These are phyloP conservation scores for Drosophila mulleri DNA, from an alignment of 2,888 invertebrate genomes.

Conservation along the genomic window DNA sequence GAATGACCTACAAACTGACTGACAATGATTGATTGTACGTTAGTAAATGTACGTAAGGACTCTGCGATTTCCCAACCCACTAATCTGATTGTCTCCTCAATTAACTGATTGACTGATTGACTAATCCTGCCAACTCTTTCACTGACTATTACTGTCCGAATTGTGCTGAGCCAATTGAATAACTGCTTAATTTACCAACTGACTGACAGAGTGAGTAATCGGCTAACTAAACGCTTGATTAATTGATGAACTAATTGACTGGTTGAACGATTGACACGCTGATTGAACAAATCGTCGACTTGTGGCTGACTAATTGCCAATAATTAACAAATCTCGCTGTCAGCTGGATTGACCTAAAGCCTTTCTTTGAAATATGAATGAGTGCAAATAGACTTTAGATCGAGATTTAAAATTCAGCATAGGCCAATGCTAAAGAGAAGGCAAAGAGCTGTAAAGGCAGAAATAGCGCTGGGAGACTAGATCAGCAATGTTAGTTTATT, in stretches of 20 bases:
- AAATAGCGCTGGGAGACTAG: too few species aligned
- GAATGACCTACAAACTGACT: background rate
- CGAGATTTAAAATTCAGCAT: too few species aligned
- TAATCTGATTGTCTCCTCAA: background rate
- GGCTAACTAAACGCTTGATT: background rate
- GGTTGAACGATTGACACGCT: background rate
- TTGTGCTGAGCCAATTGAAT: background rate
- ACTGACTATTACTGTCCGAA: background rate
- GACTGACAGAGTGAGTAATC: background rate
- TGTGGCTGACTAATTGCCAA: background rate
- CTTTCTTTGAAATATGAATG: background rate
- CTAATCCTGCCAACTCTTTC: background rate
- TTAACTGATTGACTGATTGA: background rate
- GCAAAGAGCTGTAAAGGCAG: background rate
- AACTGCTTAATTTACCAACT: background rate
- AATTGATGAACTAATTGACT: background rate
- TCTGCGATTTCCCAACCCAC: background rate
- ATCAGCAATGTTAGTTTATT: background rate
- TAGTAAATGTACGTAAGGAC: background rate
- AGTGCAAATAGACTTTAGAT: background rate
- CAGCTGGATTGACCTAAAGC: too few species aligned
- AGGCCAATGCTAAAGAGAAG: background rate
- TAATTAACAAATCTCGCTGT: background rate
- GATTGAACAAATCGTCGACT: constrained; percentile 1
- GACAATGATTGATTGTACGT: background rate